Evolutionary conservation across 1,140 invertebrate genomes (phyloP).

Genomic region (Planococcus citri): DNA sequence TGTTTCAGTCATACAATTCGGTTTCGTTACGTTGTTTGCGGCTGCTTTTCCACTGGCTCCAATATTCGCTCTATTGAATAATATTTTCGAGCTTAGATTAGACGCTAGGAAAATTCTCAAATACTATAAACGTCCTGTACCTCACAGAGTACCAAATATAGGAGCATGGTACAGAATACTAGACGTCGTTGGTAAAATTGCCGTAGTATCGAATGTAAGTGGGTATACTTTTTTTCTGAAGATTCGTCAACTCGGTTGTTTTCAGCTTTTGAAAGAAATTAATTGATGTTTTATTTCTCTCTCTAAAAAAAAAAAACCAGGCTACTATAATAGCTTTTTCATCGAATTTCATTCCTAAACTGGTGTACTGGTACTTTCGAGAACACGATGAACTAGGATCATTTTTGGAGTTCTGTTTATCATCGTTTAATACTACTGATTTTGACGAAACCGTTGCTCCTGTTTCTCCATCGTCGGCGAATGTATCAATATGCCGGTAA

Average conservation of each 20-base stretch:
- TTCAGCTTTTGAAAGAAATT: too few species aligned
- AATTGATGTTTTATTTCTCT: too few species aligned
- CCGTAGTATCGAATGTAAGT: conserved; percentile 85
- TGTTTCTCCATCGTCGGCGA: conserved; percentile 32
- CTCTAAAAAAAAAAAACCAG: too few species aligned
- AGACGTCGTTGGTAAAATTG: conserved; percentile 76
- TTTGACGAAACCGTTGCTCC: conserved; percentile 30
- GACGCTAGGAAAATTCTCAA: conserved; percentile 78
- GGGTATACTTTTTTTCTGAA: neutral
- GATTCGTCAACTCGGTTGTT: too few species aligned
- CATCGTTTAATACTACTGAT: conserved; percentile 62
- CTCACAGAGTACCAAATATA: conserved; percentile 70
- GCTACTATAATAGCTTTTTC: conserved; percentile 98
- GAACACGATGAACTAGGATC: conserved; percentile 50
- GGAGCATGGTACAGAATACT: conserved; percentile 87
- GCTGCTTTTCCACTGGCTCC: conserved; percentile 80
- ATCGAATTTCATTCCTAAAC: conserved; percentile 87
- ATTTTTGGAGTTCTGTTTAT: conserved; percentile 72
- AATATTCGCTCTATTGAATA: conserved; percentile 78
- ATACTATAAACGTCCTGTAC: conserved; percentile 69
- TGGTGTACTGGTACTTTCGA: conserved; percentile 55
- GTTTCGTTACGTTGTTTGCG: conserved; percentile 82
- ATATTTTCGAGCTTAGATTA: conserved; percentile 76
- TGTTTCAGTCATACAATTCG: conserved; percentile 65
- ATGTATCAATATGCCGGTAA: conserved; percentile 47